These are phyloP conservation scores for Saccostrea cuccullata DNA, from an alignment of 1,140 invertebrate genomes.

Conservation along the genomic window DNA sequence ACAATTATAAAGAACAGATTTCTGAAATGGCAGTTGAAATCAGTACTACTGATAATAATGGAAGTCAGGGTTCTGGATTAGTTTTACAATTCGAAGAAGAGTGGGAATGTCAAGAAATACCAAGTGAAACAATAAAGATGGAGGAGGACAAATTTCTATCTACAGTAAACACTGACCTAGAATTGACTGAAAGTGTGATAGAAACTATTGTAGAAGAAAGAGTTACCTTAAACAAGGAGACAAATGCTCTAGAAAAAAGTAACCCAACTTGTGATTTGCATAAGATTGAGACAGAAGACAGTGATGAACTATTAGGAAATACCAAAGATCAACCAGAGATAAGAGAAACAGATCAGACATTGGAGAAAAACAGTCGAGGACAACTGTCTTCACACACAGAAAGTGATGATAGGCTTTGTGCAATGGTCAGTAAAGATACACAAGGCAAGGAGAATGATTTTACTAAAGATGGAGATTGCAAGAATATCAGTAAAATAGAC, in stretches of 20 bases:
- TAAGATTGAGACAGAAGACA: not conserved
- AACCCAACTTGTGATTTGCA: not conserved
- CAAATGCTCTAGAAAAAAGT: not conserved
- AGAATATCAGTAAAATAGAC: not conserved
- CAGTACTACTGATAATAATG: not conserved
- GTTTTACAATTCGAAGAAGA: not conserved
- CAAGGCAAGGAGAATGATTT: not conserved
- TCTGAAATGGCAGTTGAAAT: not conserved
- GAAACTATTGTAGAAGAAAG: not conserved
- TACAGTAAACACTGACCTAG: not conserved
- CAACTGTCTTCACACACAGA: not conserved
- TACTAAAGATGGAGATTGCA: not conserved
- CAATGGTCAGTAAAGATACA: not conserved
- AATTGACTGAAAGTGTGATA: not conserved
- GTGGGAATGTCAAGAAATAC: slow-evolving; percentile 15
- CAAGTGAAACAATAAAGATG: not conserved
- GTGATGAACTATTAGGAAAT: not conserved
- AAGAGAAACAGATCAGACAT: no score
- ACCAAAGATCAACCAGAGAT: not conserved
- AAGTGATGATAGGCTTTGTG: not conserved
- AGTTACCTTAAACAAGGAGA: not conserved
- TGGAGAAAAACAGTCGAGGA: not conserved
- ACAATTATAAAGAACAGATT: not conserved
- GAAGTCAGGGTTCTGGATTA: not conserved
- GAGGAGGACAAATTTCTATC: not conserved